Conservation (phyloP, 2,797 vertebrate genomes). For the Catostomus latipinnis region DNA sequence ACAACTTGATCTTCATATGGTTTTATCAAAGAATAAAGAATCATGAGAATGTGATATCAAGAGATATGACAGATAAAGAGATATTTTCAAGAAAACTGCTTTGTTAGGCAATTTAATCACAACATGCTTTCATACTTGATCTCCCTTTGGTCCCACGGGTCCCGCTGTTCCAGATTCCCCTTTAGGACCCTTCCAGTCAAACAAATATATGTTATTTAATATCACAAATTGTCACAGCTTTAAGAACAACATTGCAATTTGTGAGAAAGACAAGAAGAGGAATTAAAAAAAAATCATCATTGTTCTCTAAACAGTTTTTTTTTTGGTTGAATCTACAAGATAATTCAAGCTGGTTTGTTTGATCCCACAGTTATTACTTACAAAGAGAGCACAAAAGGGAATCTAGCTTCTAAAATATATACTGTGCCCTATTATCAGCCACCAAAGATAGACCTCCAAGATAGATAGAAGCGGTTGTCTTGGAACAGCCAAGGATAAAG, state of each 20-base stretch:
- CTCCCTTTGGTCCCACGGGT: constrained; percentile 84
- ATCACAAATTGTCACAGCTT: not conserved
- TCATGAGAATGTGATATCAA: constrained; percentile 9
- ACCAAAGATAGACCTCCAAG: not conserved
- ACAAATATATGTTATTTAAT: constrained; percentile 19
- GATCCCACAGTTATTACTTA: constrained; percentile 24
- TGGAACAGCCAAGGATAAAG: constrained; percentile 12
- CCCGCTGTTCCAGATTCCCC: constrained; percentile 87
- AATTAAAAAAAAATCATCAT: not conserved
- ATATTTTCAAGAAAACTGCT: constrained; percentile 19
- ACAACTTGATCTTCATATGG: constrained; percentile 10
- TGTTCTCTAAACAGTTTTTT: not conserved
- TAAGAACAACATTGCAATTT: not conserved
- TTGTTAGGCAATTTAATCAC: not conserved
- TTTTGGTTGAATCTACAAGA: not conserved
- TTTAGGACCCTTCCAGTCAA: constrained; percentile 84
- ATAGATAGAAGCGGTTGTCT: constrained; percentile 5
- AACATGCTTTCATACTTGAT: constrained; percentile 78
- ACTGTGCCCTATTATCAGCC: not conserved
- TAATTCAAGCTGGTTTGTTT: constrained; percentile 28
- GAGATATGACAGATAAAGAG: constrained; percentile 29
- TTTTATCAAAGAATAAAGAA: constrained; percentile 10
- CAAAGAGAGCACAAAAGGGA: constrained; percentile 20
- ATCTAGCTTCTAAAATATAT: not conserved
- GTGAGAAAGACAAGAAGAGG: not conserved